phyloP scores from a whole-genome alignment of 2,888 invertebrate species.

The Drosophila picticornis region DNA sequence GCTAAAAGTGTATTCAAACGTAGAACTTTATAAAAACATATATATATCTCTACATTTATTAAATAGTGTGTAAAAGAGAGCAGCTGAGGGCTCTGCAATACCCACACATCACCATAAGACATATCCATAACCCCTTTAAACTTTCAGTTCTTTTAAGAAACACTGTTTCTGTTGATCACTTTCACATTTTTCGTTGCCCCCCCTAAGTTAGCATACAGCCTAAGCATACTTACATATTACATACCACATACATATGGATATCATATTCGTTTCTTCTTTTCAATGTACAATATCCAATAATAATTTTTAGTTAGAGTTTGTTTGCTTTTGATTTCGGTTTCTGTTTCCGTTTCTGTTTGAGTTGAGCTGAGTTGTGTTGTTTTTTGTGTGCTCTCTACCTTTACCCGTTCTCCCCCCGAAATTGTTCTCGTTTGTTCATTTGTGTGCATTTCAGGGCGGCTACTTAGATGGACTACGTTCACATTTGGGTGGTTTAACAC shows the following conservation, averaged over 20 bases:
- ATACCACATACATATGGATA: slow-evolving; percentile 22
- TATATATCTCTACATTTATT: slow-evolving; percentile 2
- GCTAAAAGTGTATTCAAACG: slow-evolving; percentile 26
- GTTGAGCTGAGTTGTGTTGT: slow-evolving; percentile 11
- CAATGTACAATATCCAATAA: slow-evolving; percentile 14
- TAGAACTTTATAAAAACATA: slow-evolving; percentile 7
- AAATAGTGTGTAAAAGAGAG: slow-evolving; percentile 24
- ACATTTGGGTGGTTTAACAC: slow-evolving; percentile 98
- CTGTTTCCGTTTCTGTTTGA: background rate
- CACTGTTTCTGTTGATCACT: slow-evolving; percentile 27
- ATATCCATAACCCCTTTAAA: slow-evolving; percentile 42
- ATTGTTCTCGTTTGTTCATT: slow-evolving; percentile 84
- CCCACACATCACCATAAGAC: slow-evolving; percentile 50
- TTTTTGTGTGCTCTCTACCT: slow-evolving; percentile 44
- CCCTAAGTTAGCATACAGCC: slow-evolving; percentile 28
- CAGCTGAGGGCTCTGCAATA: slow-evolving; percentile 25
- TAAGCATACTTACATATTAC: slow-evolving; percentile 25
- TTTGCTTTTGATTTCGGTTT: slow-evolving; percentile 14
- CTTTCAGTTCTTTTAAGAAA: slow-evolving; percentile 33
- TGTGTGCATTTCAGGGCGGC: slow-evolving; percentile 91
- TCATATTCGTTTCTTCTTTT: slow-evolving; percentile 27
- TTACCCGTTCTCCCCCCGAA: slow-evolving; percentile 69
- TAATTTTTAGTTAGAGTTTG: slow-evolving; percentile 19
- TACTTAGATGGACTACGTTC: slow-evolving; percentile 97
- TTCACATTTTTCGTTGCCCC: slow-evolving; percentile 28